Evolutionary conservation across 1,140 invertebrate species (phyloP).

Genomic region (Aradophagus sp.): DNA sequence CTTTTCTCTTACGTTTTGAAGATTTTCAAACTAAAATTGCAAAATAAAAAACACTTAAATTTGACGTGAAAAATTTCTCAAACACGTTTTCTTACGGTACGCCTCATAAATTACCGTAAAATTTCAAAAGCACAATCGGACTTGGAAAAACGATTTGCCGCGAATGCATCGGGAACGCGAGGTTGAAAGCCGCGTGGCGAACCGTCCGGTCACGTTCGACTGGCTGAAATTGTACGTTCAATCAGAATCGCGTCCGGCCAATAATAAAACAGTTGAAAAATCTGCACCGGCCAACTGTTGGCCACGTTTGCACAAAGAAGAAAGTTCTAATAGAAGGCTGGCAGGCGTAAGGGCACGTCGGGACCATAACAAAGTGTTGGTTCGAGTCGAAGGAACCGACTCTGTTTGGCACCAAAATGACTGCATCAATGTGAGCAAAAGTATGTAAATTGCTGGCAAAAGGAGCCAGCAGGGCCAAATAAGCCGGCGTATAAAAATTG

Average conservation of each 20-base stretch:
- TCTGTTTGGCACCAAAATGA: conserved; percentile 50
- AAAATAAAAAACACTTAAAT: too few relatives aligned
- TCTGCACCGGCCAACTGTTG: conserved; percentile 34
- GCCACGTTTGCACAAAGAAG: conserved; percentile 3
- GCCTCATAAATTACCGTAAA: too few relatives aligned
- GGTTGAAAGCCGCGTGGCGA: too few relatives aligned
- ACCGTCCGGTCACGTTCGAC: too few relatives aligned
- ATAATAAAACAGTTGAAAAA: conserved; percentile 10
- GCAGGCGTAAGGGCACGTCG: conserved; percentile 1
- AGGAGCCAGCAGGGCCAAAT: conserved; percentile 29
- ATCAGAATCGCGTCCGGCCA: not conserved
- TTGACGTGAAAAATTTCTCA: too few relatives aligned
- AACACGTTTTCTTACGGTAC: too few relatives aligned
- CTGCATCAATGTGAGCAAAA: conserved; percentile 14
- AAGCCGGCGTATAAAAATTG: conserved; percentile 38
- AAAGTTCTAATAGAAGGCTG: conserved; percentile 24
- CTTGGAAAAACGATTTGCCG: too few relatives aligned
- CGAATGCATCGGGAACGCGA: too few relatives aligned
- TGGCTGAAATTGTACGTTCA: too few relatives aligned
- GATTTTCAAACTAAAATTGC: too few relatives aligned
- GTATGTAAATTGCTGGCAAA: conserved; percentile 38
- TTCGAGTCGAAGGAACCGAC: conserved; percentile 27
- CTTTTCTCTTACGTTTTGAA: too few relatives aligned
- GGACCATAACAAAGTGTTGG: conserved; percentile 37
- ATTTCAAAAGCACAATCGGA: too few relatives aligned